Evolutionary conservation across 2,113 vertebrate species (phyloP), one percentile per base, ranked within the genome.

Genomic region (Brachyistius frenatus): DNA sequence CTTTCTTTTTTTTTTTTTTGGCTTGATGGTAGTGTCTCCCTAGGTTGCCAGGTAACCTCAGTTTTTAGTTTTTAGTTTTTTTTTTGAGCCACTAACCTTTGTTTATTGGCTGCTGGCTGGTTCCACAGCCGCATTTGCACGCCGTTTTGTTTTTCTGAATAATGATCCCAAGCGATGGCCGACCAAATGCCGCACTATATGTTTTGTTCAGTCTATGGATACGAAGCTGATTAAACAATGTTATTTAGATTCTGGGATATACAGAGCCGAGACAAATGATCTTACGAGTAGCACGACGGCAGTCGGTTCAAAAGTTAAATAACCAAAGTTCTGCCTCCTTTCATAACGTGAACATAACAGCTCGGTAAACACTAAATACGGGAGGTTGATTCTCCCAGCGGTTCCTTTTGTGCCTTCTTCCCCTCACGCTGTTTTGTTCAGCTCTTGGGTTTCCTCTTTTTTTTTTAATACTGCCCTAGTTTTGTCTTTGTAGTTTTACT

Each of bases 371-470:
- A 66, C n/a, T 35, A 7, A 10, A 30, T 10, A 2, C 68, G 10
- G 52, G 6, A 47, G 66, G 49, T 66, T n/a, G 31, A 63, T 30
- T 73, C 32, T 23, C 54, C 39, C 7, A 31, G 4, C 13, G 41
- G 9, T 68, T 70, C 71, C 50, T 47, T 62, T 62, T 32, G 66
- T 32, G 0, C 37, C 49, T 76, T 49, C 50, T 66, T 70, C 66
- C 73, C 16, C 30, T 50, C 35, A 35, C 36, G 44, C 37, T 35
- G 5, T 55, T 79, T 68, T n/a, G 65, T 60, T 78, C 39, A 66
- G 49, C 30, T 70, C 16, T 10, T 73, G 30, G 32, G n/a, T 73
- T 78, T 73, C 37, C 56, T n/a, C 36, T 54, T 54, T 71, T 54
- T 30, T 72, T 9, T 32, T 6, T 31, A 6, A 41, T 15, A 13